phyloP scores from a whole-genome alignment of 1,140 invertebrate species.

The Drosophila subpulchrella region DNA sequence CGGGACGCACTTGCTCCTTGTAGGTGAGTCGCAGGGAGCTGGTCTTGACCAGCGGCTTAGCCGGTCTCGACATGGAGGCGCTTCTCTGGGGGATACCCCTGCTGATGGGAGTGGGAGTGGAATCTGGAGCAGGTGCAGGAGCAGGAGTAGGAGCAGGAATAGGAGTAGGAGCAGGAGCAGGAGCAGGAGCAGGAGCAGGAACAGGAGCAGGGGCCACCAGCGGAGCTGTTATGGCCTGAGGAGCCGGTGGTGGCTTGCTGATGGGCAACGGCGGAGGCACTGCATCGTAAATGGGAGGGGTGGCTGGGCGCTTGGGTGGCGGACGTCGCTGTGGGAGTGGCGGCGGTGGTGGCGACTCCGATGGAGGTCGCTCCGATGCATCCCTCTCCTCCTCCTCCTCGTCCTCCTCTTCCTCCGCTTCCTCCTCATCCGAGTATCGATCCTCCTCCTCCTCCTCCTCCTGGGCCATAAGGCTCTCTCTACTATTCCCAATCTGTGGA shows the following conservation, averaged over 20 bases:
- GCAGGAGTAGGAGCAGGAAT: neutral
- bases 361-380: slow-evolving; percentile 57
- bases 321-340: slow-evolving; percentile 64
- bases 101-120: neutral
- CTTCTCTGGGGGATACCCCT: slow-evolving; percentile 55
- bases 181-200: neutral
- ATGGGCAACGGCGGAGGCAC: slow-evolving; percentile 62
- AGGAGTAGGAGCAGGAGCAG: neutral
- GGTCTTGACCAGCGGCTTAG: slow-evolving; percentile 76
- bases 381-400: slow-evolving; percentile 1
- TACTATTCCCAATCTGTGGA: slow-evolving; percentile 64
- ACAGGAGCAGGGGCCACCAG: neutral
- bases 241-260: slow-evolving; percentile 44
- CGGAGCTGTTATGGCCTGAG: neutral
- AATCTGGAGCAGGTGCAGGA: neutral
- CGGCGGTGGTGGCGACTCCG: slow-evolving; percentile 60
- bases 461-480: slow-evolving; percentile 69
- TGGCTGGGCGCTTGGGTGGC: slow-evolving; percentile 4
- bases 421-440: neutral
- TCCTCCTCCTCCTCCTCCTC: slow-evolving; percentile 43
- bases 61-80: slow-evolving; percentile 63
- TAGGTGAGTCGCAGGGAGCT: slow-evolving; percentile 75
- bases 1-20: slow-evolving; percentile 71
- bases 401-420: neutral
- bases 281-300: slow-evolving; percentile 61